Conservation (phyloP, 2,113 vertebrate genomes). For the Pipa parva region DNA sequence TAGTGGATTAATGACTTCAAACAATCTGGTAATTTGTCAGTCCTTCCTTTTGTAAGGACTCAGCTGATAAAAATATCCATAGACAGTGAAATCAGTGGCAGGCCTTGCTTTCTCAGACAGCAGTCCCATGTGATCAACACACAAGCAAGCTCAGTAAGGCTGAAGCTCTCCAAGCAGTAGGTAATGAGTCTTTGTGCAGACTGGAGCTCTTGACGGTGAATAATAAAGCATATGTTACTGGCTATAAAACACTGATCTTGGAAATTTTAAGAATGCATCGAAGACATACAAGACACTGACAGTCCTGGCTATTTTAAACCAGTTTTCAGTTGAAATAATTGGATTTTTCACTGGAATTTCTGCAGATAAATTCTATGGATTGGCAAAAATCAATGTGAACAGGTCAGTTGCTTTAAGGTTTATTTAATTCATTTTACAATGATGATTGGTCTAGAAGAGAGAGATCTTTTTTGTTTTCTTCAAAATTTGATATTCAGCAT, state of each 20-base stretch:
- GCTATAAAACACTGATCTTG: constrained; percentile 77
- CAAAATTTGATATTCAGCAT: no score
- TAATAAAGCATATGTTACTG: constrained; percentile 88
- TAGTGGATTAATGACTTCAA: constrained; percentile 56
- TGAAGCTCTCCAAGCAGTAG: constrained; percentile 82
- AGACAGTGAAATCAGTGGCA: constrained; percentile 84
- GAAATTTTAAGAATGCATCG: constrained; percentile 67
- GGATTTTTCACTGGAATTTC: constrained; percentile 60
- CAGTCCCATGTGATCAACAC: constrained; percentile 94
- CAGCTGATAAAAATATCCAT: constrained; percentile 90
- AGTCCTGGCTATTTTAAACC: constrained; percentile 58
- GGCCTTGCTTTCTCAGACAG: constrained; percentile 79
- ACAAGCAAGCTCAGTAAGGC: constrained; percentile 84
- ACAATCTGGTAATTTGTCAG: constrained; percentile 58
- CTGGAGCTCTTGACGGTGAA: constrained; percentile 78
- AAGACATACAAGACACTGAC: constrained; percentile 53
- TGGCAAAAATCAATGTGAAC: constrained; percentile 73
- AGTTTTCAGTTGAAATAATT: constrained; percentile 58
- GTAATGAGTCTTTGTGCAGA: constrained; percentile 98
- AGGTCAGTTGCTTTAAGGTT: constrained; percentile 80
- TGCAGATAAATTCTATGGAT: constrained; percentile 68
- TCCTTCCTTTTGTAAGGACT: constrained; percentile 67
- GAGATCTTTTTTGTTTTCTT: no score
- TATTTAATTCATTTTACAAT: no score
- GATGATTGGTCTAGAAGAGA: no score